Base-by-base conservation (phyloP, 2,113 vertebrate genomes). In the Spizaetus ornatus region DNA sequence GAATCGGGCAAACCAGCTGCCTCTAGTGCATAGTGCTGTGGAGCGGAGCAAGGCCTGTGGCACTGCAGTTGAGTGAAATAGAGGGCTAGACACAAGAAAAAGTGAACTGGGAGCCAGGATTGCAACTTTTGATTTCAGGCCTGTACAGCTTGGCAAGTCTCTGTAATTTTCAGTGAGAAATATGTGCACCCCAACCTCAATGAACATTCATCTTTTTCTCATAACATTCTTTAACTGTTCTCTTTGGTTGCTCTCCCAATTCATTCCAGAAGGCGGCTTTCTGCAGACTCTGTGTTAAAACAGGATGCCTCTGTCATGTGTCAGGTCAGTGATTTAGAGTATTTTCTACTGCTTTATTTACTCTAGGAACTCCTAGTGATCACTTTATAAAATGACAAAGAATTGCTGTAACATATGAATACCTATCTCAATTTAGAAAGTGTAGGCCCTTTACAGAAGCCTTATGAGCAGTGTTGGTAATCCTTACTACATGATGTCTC, bases 201-300 rank as follows among this genome's bases (percentile, higher is more conserved):
- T 67, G 83, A 93, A 53, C 13, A 18, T 93, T 94, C 32, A 47
- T 93, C 90, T 74, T 92, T 82, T 90, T 90, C 84, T 93, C 77
- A 50, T 88, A 91, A 83, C 83, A 94, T 95, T 93, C 93, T 79
- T 88, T 87, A 76, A n/a, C 76, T 94, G 72, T 87, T 89, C 84
- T 85, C 89, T 91, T 95, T 95, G 91, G 81, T 94, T 96, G 78
- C 48, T 91, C 29, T 96, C 89, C 92, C 93, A 82, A 5, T 66
- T 65, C 20, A 1, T 63, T 92, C 62, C 89, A 87, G 84, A 90
- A 90, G 82, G 73, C 11, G 18, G 66, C 78, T 93, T 90, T 92
- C 66, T 94, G 74, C 53, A 86, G 85, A 10, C 87, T 63, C 10
- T 58, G 34, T 61, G 25, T 79, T 85, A 59, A 29, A 93, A 42